These are phyloP conservation scores for Mustela lutreola DNA, from an alignment of 2,113 vertebrate species.

Conservation along the genomic window DNA sequence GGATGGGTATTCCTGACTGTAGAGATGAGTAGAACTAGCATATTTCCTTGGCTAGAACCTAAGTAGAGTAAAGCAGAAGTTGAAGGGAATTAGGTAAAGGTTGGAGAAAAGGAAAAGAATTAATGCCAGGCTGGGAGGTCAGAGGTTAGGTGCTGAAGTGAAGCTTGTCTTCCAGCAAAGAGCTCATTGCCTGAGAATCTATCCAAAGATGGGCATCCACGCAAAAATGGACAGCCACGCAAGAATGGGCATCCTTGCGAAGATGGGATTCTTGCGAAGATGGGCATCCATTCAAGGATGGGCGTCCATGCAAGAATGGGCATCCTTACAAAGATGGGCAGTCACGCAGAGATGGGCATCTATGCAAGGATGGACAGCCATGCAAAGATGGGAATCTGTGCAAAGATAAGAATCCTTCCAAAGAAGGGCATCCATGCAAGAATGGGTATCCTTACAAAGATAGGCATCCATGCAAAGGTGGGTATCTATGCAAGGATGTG, in stretches of 20 bases:
- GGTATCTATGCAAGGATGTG: not conserved
- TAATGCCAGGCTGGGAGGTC: not conserved
- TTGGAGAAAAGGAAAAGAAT: not conserved
- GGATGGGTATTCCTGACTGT: not conserved
- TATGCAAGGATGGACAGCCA: fast-evolving
- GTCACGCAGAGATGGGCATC: fast-evolving
- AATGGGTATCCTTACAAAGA: not conserved
- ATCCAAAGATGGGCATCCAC: too few relatives aligned
- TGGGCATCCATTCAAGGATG: not conserved
- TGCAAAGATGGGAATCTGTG: not conserved
- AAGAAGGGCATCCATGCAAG: not conserved
- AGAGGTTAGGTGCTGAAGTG: not conserved
- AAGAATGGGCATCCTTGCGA: not conserved
- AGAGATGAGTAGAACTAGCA: not conserved
- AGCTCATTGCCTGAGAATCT: not conserved
- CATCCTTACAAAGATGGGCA: not conserved
- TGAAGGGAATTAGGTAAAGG: not conserved
- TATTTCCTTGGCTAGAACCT: not conserved
- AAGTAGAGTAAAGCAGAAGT: not conserved
- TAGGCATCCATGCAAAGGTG: fast-evolving
- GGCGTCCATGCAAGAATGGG: not conserved
- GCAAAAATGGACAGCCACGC: fast-evolving
- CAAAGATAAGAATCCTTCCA: too few relatives aligned
- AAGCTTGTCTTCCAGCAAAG: not conserved
- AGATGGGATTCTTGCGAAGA: too few relatives aligned